These are phyloP conservation scores for Epinotia brunnichana DNA, from an alignment of 2,888 invertebrate species.

Conservation along the genomic window DNA sequence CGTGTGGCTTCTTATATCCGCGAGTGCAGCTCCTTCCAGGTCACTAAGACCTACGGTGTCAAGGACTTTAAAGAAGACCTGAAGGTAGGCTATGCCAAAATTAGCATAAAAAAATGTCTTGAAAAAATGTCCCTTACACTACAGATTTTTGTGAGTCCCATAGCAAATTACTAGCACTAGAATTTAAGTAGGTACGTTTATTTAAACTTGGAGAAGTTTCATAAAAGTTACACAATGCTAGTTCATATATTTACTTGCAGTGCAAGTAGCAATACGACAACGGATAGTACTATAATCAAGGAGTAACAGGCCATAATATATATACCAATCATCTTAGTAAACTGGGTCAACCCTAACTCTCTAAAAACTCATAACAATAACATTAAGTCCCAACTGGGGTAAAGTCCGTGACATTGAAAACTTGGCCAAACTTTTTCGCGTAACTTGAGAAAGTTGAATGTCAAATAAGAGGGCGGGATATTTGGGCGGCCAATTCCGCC, in stretches of 20 bases:
- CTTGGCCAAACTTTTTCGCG: slow-evolving; percentile 73
- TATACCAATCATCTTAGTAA: too few relatives aligned
- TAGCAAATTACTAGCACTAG: too few relatives aligned
- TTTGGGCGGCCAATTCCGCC: slow-evolving; percentile 72
- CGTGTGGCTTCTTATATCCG: slow-evolving; percentile 91
- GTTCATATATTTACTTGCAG: too few relatives aligned
- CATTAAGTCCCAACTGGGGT: slow-evolving; percentile 59
- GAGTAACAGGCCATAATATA: too few relatives aligned
- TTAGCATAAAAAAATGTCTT: too few relatives aligned
- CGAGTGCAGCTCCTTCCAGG: slow-evolving; percentile 90
- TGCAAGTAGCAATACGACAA: too few relatives aligned
- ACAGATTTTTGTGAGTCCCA: too few relatives aligned
- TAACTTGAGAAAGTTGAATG: slow-evolving; percentile 74
- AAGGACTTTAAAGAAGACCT: slow-evolving; percentile 92
- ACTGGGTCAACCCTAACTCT: background rate
- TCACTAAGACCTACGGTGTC: slow-evolving; percentile 90
- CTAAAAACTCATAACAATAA: slow-evolving; percentile 38
- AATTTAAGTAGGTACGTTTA: too few relatives aligned
- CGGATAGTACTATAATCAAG: too few relatives aligned
- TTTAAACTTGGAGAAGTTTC: too few relatives aligned
- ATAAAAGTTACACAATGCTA: too few relatives aligned
- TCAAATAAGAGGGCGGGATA: slow-evolving; percentile 76
- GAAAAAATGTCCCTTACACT: too few relatives aligned
- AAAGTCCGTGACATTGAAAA: slow-evolving; percentile 72
- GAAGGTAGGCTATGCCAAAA: slow-evolving; percentile 74